A percentile compares a stretch with the other conserved stretches of the same genome.
These are phyloP conservation scores for Pelmatolapia mariae DNA, from an alignment of 2,113 vertebrate genomes.

Conservation along the genomic window DNA sequence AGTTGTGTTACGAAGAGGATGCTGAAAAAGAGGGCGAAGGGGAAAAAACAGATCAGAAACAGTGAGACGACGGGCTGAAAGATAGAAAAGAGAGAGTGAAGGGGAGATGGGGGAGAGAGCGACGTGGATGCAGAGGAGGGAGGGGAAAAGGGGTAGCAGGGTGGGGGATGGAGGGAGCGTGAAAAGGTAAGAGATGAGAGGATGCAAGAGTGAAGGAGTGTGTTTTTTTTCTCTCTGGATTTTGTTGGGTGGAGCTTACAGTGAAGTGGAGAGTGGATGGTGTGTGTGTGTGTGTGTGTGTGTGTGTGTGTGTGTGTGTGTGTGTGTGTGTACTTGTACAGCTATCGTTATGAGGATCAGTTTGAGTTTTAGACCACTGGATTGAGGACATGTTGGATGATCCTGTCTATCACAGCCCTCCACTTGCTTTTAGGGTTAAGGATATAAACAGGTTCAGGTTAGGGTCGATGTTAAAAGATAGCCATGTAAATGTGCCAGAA, in stretches of 20 bases:
- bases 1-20: neutral
- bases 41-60: neutral
- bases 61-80: neutral
- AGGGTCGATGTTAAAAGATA: neutral
- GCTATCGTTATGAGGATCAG: neutral
- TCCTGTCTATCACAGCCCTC: neutral
- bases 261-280: neutral
- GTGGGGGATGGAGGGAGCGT: neutral
- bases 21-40: neutral
- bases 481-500: neutral
- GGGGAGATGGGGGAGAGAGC: neutral
- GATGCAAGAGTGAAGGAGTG: neutral
- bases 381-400: neutral
- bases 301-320: neutral
- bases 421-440: neutral
- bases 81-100: neutral
- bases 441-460: neutral
- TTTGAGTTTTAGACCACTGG: neutral
- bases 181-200: neutral
- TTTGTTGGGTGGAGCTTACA: neutral
- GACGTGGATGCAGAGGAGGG: neutral
- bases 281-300: neutral
- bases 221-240: neutral
- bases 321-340: neutral
- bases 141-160: neutral